Evolutionary conservation across 2,888 invertebrate genomes (phyloP).

Genomic region (Lithophane socia): DNA sequence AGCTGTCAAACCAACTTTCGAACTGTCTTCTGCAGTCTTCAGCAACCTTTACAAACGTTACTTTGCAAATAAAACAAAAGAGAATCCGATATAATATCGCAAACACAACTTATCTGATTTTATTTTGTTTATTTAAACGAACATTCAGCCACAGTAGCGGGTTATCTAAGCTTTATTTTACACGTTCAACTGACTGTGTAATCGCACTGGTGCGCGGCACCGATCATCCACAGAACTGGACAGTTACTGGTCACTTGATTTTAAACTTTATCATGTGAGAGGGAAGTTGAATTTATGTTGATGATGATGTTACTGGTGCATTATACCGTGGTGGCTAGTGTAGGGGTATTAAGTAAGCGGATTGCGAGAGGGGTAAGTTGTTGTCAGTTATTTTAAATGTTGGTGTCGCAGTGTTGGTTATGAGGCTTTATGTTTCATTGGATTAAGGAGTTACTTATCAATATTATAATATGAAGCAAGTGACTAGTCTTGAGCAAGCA

Average conservation of each 20-base stretch:
- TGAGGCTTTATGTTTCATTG: not conserved
- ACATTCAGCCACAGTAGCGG: not conserved
- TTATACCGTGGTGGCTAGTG: constrained; percentile 49
- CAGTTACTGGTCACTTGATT: constrained; percentile 21
- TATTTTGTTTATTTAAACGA: not conserved
- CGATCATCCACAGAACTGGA: constrained; percentile 68
- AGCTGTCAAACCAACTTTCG: not conserved
- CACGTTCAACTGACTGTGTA: constrained; percentile 75
- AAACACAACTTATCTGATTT: not conserved
- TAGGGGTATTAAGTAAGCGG: constrained; percentile 61
- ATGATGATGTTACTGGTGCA: constrained; percentile 42
- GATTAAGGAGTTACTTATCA: not conserved
- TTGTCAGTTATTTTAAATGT: constrained; percentile 9
- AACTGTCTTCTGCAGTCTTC: not conserved
- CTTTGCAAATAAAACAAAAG: not conserved
- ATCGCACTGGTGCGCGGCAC: constrained; percentile 73
- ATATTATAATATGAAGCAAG: not conserved
- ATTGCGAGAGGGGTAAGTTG: constrained; percentile 18
- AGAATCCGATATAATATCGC: not conserved
- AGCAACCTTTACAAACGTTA: not conserved
- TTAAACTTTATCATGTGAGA: constrained; percentile 4
- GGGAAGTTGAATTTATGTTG: constrained; percentile 30
- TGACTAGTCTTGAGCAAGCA: not conserved
- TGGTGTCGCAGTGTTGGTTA: not conserved
- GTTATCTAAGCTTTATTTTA: constrained; percentile 68